Percentiles rank a stretch among this genome's conserved stretches.
phyloP scores from a whole-genome alignment of 2,113 vertebrate genomes.

The Silurus glanis region DNA sequence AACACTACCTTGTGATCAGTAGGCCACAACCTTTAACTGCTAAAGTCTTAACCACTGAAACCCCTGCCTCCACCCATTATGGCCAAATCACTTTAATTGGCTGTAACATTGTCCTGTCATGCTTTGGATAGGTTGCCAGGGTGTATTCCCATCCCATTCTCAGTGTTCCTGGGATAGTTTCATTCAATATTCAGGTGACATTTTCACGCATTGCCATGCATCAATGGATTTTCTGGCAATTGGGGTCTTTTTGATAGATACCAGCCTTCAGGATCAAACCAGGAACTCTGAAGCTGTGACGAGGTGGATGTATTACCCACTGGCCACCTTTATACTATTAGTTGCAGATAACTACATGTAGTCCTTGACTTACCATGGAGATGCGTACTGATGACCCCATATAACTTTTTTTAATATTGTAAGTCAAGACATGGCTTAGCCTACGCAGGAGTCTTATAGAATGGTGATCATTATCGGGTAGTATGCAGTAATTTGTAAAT shows the following conservation, averaged over 20 bases:
- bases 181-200: not conserved
- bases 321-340: not conserved
- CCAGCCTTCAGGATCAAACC: not conserved
- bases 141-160: not conserved
- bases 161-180: not conserved
- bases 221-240: not conserved
- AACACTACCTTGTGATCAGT: not conserved
- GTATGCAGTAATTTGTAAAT: no score
- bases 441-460: no score
- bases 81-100: not conserved
- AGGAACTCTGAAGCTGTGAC: not conserved
- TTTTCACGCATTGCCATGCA: not conserved
- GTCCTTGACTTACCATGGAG: no score
- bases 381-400: no score
- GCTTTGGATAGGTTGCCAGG: not conserved
- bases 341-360: not conserved
- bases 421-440: no score
- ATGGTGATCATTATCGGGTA: no score
- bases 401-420: no score
- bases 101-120: not conserved
- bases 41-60: not conserved
- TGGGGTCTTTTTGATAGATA: not conserved
- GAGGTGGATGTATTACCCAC: not conserved
- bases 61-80: not conserved
- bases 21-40: not conserved